These are phyloP conservation scores for Tragelaphus strepsiceros DNA, from an alignment of 2,113 vertebrate genomes.

Conservation along the genomic window DNA sequence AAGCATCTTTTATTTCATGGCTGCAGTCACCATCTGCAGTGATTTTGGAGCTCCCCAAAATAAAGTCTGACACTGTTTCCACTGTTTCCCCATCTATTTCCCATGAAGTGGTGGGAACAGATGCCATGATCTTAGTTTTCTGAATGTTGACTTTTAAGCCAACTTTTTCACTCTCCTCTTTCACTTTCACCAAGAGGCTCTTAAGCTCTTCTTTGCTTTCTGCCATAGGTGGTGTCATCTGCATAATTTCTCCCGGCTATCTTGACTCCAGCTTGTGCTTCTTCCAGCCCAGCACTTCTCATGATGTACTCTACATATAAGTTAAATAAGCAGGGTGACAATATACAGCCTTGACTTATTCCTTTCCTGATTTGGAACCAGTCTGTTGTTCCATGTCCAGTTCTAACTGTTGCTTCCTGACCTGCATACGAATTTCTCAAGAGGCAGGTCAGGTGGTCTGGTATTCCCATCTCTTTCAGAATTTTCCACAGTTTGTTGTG, in stretches of 20 bases:
- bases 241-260: not conserved
- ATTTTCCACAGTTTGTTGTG: not conserved
- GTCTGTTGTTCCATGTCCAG: not conserved
- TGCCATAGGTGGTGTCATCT: not conserved
- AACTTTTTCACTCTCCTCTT: not conserved
- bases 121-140: not conserved
- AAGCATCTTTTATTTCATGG: not conserved
- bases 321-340: not conserved
- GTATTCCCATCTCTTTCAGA: not conserved
- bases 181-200: not conserved
- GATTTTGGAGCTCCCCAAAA: not conserved
- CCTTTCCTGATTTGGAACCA: not conserved
- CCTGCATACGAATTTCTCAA: not conserved
- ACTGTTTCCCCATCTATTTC: not conserved
- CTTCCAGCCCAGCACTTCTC: accelerated
- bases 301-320: not conserved
- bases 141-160: not conserved
- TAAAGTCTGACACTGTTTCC: not conserved
- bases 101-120: not conserved
- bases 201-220: not conserved
- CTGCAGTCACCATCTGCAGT: not conserved
- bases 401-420: not conserved
- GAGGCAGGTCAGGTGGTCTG: not conserved
- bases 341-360: not conserved
- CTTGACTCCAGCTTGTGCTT: not conserved